A percentile compares a stretch with the other conserved stretches of the same genome.
Conservation (phyloP, 2,113 vertebrate genomes). For the Falco punctatus region DNA sequence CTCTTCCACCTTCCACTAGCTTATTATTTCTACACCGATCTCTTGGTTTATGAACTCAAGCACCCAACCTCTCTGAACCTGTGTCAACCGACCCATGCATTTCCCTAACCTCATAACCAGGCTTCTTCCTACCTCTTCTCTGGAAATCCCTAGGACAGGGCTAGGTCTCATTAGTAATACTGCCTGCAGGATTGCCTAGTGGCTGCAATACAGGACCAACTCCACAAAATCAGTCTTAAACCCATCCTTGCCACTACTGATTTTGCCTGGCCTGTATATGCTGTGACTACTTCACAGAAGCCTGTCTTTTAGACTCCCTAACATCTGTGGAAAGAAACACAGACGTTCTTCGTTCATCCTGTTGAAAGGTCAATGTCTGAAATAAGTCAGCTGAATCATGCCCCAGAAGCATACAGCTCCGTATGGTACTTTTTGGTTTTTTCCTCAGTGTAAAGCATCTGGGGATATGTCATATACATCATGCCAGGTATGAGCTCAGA, state of each 20-base stretch:
- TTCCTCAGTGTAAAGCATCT: not conserved
- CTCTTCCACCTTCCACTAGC: not conserved
- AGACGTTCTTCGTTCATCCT: rapidly evolving
- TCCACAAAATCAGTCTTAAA: not conserved
- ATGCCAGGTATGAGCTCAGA: not conserved
- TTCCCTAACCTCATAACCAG: not conserved
- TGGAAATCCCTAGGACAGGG: not conserved
- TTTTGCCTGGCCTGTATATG: not conserved
- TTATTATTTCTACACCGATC: not conserved
- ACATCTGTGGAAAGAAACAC: not conserved
- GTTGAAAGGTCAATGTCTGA: not conserved
- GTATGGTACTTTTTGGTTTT: not conserved
- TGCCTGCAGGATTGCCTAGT: not conserved
- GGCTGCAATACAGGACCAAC: not conserved
- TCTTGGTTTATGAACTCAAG: not conserved
- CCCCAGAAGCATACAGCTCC: not conserved
- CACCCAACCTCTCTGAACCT: not conserved
- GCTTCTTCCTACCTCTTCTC: not conserved
- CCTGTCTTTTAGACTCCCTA: not conserved
- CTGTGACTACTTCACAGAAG: not conserved
- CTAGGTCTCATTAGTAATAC: not conserved
- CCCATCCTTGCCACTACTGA: not conserved
- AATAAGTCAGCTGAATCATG: not conserved
- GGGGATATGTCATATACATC: not conserved
- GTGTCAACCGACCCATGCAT: not conserved